phyloP scores from a whole-genome alignment of 2,888 invertebrate species.

The Belgica antarctica region DNA sequence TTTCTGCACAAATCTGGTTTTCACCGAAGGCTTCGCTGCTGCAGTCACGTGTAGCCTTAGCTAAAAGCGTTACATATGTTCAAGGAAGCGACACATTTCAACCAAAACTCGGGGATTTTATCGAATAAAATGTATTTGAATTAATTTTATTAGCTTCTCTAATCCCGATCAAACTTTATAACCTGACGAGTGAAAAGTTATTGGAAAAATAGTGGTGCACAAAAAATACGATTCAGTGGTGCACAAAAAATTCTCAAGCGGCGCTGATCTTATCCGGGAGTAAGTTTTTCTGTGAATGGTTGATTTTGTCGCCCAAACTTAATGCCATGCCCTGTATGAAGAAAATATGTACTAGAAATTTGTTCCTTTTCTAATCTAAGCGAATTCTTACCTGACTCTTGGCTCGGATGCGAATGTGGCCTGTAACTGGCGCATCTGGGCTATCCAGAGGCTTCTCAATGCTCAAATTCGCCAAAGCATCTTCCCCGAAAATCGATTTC shows the following conservation, averaged over 20 bases:
- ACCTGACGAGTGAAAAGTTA: too few species aligned
- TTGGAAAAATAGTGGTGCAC: too few species aligned
- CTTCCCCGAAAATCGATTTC: constrained; percentile 96
- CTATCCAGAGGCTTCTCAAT: constrained; percentile 93
- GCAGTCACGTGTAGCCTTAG: too few species aligned
- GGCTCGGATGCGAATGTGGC: constrained; percentile 96
- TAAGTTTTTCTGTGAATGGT: constrained; percentile 78
- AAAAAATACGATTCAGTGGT: background rate
- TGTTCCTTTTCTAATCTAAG: background rate
- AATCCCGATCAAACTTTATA: background rate
- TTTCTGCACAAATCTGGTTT: too few species aligned
- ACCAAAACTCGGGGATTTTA: too few species aligned
- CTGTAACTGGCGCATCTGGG: constrained; percentile 83
- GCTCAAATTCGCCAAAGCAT: constrained; percentile 97
- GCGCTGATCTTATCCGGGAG: constrained; percentile 57
- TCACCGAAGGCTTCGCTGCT: too few species aligned
- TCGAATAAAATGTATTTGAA: too few species aligned
- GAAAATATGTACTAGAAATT: constrained; percentile 1
- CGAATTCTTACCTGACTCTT: constrained; percentile 81
- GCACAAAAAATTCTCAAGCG: too few species aligned
- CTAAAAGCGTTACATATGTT: too few species aligned
- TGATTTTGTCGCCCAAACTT: constrained; percentile 97
- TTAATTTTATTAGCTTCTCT: too few species aligned
- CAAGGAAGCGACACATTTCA: too few species aligned
- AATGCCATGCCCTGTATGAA: constrained; percentile 90